These are phyloP conservation scores for Drepanosiphum platanoidis DNA, from an alignment of 2,888 invertebrate genomes.

Conservation along the genomic window DNA sequence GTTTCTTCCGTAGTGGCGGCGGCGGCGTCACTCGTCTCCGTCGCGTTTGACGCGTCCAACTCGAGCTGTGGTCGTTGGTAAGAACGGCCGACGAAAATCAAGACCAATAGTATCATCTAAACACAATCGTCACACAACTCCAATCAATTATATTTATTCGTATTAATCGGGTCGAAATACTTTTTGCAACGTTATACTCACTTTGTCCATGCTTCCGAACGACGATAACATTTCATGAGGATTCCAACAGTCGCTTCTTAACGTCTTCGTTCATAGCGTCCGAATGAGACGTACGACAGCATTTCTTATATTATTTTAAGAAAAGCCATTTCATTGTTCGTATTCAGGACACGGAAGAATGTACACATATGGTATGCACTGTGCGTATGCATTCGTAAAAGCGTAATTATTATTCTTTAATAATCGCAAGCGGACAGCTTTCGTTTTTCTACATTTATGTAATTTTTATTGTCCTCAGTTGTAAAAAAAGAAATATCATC, in stretches of 20 bases:
- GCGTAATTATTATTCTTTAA: not conserved
- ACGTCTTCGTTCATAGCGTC: slow-evolving; percentile 12
- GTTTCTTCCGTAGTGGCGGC: not conserved
- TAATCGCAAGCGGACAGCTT: not conserved
- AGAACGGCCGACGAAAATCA: slow-evolving; percentile 6
- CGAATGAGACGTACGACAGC: slow-evolving; percentile 1
- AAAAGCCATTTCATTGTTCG: slow-evolving; percentile 30
- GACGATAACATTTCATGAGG: not conserved
- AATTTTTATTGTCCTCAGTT: slow-evolving; percentile 18
- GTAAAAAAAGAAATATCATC: not conserved
- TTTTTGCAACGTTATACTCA: slow-evolving; percentile 6
- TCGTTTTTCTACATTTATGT: slow-evolving; percentile 19
- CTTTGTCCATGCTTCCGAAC: slow-evolving; percentile 36
- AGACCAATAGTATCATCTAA: slow-evolving; percentile 7
- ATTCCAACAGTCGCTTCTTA: not conserved
- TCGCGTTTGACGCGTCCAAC: not conserved
- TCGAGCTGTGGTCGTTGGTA: slow-evolving; percentile 23
- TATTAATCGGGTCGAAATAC: too few species aligned
- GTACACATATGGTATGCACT: not conserved
- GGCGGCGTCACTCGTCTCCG: not conserved
- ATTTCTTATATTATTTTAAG: slow-evolving; percentile 15
- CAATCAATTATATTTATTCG: too few species aligned
- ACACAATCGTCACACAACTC: not conserved
- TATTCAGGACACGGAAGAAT: slow-evolving; percentile 51
- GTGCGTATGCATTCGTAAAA: not conserved